A percentile compares a stretch with the other conserved stretches of the same genome.
These are phyloP conservation scores for Chroicocephalus ridibundus DNA, from an alignment of 2,113 vertebrate species.

Conservation along the genomic window DNA sequence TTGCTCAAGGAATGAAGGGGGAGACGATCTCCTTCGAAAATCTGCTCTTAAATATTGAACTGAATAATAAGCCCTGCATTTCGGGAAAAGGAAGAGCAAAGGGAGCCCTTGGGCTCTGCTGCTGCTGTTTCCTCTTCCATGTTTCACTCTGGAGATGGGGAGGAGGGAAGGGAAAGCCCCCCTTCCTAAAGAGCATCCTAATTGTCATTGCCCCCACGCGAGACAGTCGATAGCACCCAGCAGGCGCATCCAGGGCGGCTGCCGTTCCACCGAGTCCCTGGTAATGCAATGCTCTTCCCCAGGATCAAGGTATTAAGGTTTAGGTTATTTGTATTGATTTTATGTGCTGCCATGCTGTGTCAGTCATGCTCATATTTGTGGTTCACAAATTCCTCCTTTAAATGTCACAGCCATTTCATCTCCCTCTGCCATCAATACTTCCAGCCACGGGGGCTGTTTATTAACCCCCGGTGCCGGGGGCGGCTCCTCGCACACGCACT, in stretches of 20 bases:
- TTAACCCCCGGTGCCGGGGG: constrained; percentile 71
- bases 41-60: not conserved
- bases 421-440: constrained; percentile 90
- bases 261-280: constrained; percentile 79
- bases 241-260: constrained; percentile 67
- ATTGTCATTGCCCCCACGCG: constrained; percentile 83
- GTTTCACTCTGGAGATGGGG: not conserved
- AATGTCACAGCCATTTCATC: constrained; percentile 98
- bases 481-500: not conserved
- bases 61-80: not conserved
- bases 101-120: not conserved
- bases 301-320: constrained; percentile 99
- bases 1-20: not conserved
- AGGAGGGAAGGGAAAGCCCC: not conserved
- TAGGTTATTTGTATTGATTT: constrained; percentile 99
- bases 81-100: not conserved
- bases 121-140: not conserved
- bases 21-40: not conserved
- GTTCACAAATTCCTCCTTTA: constrained; percentile 98
- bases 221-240: constrained; percentile 84
- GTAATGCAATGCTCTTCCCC: constrained; percentile 91
- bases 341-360: constrained; percentile 90
- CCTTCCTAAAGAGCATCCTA: constrained; percentile 68
- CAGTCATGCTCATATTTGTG: constrained; percentile 95
- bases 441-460: constrained; percentile 72